These are phyloP conservation scores for Drosophila persimilis DNA, from an alignment of 1,140 invertebrate species.

Conservation along the genomic window DNA sequence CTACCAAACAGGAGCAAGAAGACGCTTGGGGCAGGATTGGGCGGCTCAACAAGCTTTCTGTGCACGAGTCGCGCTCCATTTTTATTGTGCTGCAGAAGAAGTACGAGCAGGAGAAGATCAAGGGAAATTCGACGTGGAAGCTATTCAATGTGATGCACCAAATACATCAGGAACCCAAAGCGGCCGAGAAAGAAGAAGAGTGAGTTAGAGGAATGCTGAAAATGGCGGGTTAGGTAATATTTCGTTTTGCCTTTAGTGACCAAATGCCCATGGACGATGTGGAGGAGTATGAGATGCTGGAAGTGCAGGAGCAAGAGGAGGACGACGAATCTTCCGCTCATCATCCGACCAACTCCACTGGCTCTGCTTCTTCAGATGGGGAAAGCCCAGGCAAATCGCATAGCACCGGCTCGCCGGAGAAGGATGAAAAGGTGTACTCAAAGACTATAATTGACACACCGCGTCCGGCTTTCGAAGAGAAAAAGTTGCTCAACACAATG, in stretches of 20 bases:
- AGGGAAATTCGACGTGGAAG: conserved; percentile 74
- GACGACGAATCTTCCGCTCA: conserved; percentile 16
- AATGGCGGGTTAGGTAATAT: not conserved
- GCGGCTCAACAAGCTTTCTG: conserved; percentile 74
- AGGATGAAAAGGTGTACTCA: conserved; percentile 59
- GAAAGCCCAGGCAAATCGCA: conserved; percentile 76
- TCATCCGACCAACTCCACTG: conserved; percentile 49
- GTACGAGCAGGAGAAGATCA: conserved; percentile 76
- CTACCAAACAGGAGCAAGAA: conserved; percentile 73
- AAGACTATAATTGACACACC: conserved; percentile 63
- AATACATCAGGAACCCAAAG: conserved; percentile 71
- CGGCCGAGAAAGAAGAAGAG: conserved; percentile 58
- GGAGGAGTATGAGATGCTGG: conserved; percentile 79
- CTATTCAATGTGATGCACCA: conserved; percentile 75
- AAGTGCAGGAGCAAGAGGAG: conserved; percentile 74
- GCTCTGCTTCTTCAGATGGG: conserved; percentile 67
- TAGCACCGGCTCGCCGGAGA: conserved; percentile 71
- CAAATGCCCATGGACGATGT: conserved; percentile 67
- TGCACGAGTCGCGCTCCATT: conserved; percentile 79
- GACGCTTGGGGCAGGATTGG: conserved; percentile 77
- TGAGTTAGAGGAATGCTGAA: conserved; percentile 37
- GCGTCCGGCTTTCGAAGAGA: conserved; percentile 68
- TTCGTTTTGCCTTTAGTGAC: conserved; percentile 36
- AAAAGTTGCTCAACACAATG: conserved; percentile 74
- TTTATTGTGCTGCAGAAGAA: conserved; percentile 81